A percentile compares a stretch with the other conserved stretches of the same genome.
These are phyloP conservation scores for Odontamblyopus lacepedii DNA, from an alignment of 2,797 vertebrate genomes.

Conservation along the genomic window DNA sequence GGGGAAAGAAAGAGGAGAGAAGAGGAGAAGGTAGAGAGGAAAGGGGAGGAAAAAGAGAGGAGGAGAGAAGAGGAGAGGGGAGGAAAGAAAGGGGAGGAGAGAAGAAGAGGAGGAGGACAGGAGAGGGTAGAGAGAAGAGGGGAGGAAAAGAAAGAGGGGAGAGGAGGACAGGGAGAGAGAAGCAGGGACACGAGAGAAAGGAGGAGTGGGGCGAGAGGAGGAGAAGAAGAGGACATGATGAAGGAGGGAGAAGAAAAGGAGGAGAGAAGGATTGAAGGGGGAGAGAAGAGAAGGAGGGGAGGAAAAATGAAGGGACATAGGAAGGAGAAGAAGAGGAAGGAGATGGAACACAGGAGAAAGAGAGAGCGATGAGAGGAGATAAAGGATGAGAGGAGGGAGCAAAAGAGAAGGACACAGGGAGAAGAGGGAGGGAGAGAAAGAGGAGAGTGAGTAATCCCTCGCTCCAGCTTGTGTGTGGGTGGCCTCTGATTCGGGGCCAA, in stretches of 20 bases:
- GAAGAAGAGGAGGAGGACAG: too few species aligned
- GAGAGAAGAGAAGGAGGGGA: too few species aligned
- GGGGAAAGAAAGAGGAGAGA: neutral
- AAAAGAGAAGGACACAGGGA: too few species aligned
- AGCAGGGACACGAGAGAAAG: too few species aligned
- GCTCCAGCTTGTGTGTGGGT: conserved; percentile 63
- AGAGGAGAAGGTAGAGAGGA: neutral
- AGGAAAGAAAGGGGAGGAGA: too few species aligned
- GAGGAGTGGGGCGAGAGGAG: neutral
- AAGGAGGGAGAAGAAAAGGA: too few species aligned
- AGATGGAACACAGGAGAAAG: too few species aligned
- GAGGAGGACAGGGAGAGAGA: neutral
- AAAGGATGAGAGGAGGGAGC: too few species aligned
- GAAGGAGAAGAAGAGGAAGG: too few species aligned
- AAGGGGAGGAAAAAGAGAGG: neutral
- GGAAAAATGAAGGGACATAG: too few species aligned
- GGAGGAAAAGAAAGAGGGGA: too few species aligned
- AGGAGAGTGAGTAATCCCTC: conserved; percentile 6
- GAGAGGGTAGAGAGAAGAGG: neutral
- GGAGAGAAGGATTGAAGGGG: neutral
- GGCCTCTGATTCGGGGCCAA: conserved; percentile 51
- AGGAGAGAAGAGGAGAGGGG: neutral
- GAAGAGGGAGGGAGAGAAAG: neutral
- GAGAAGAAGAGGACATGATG: neutral
- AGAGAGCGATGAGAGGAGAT: too few species aligned